Conservation (phyloP, 1,140 invertebrate genomes). For the Calliphora vicina region DNA sequence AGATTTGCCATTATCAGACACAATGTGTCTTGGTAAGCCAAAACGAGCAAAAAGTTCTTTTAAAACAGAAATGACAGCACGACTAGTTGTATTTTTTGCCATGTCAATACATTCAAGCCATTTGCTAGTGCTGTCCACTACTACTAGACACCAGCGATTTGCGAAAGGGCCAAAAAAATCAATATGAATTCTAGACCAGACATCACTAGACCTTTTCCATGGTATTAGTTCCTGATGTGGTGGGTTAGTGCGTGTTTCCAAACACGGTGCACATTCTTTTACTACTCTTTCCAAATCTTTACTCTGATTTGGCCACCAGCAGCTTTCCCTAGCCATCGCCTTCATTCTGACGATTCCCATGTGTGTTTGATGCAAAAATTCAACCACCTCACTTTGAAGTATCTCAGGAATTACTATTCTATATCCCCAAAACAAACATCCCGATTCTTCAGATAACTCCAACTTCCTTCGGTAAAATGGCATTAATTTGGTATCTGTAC, state of each 20-base stretch:
- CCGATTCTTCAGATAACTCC: not conserved
- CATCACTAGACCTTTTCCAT: not conserved
- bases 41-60: slow-evolving; percentile 43
- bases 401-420: not conserved
- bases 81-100: too few relatives aligned
- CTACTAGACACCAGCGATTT: slow-evolving; percentile 21
- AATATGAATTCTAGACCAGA: slow-evolving; percentile 15
- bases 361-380: slow-evolving; percentile 62
- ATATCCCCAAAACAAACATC: slow-evolving; percentile 5
- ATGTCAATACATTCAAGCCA: too few relatives aligned
- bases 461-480: not conserved
- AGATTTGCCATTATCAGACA: slow-evolving; percentile 44
- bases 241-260: not conserved
- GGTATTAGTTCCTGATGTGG: not conserved
- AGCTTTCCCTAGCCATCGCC: slow-evolving; percentile 1
- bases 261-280: not conserved
- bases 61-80: slow-evolving; percentile 7
- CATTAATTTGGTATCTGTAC: too few relatives aligned
- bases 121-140: slow-evolving; percentile 3
- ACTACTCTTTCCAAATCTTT: slow-evolving; percentile 6
- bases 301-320: not conserved
- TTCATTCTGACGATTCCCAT: slow-evolving; percentile 55
- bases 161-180: slow-evolving; percentile 24
- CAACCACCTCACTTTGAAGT: not conserved
- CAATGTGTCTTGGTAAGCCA: slow-evolving; percentile 27